These are phyloP conservation scores for Saccostrea cuccullata DNA, from an alignment of 1,140 invertebrate species.

Conservation along the genomic window DNA sequence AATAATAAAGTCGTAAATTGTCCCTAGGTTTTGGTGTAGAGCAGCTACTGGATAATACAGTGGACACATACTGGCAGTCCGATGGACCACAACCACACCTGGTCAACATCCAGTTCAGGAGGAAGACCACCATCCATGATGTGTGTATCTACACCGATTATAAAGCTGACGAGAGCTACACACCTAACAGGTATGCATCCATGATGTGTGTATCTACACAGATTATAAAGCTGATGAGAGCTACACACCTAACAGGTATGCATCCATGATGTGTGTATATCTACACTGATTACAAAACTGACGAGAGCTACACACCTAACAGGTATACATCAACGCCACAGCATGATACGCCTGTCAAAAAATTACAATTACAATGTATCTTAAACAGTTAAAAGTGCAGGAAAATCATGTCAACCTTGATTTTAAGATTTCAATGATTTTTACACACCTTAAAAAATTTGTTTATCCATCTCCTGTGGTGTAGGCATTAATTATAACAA, in stretches of 20 bases:
- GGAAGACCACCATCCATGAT: slow-evolving; percentile 96
- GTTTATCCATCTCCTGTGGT: no score
- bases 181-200: slow-evolving; percentile 87
- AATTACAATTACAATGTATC: no score
- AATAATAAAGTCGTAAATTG: not conserved
- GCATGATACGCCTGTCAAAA: no score
- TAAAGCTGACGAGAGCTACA: slow-evolving; percentile 99
- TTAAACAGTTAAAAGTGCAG: no score
- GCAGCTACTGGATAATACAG: slow-evolving; percentile 94
- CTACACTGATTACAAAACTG: slow-evolving; percentile 98
- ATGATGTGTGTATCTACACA: slow-evolving; percentile 90
- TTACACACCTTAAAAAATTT: no score
- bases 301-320: slow-evolving; percentile 99
- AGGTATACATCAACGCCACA: no score
- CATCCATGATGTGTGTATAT: slow-evolving; percentile 96
- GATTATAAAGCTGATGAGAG: slow-evolving; percentile 83
- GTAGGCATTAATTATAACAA: no score
- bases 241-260: no score
- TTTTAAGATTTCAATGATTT: no score
- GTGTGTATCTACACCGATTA: slow-evolving; percentile 99
- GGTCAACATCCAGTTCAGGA: slow-evolving; percentile 97
- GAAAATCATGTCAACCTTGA: no score
- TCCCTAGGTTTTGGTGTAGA: slow-evolving; percentile 97
- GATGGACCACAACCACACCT: slow-evolving; percentile 98
- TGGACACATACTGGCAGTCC: slow-evolving; percentile 99